Evolutionary conservation across 1,140 invertebrate species (phyloP).

Genomic region (Zaprionus davidi): DNA sequence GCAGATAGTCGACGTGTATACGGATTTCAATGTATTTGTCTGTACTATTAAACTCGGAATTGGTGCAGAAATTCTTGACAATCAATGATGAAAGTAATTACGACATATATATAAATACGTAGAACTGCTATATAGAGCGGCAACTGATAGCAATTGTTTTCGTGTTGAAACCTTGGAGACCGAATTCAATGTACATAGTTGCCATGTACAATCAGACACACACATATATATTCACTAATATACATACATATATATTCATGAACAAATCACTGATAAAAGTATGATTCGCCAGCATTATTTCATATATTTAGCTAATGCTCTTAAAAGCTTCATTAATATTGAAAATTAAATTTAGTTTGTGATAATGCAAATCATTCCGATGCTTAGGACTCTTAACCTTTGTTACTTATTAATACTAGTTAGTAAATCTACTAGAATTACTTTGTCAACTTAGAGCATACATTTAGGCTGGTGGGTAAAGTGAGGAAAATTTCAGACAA

Average conservation of each 20-base stretch:
- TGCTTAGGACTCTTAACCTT: background rate
- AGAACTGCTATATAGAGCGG: conserved; percentile 11
- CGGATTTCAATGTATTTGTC: background rate
- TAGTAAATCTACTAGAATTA: background rate
- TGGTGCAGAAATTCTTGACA: conserved; percentile 72
- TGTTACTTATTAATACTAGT: background rate
- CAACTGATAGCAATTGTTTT: conserved; percentile 50
- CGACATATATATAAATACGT: conserved; percentile 49
- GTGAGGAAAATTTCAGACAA: background rate
- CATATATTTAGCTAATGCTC: background rate
- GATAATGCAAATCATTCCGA: conserved; percentile 9
- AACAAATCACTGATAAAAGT: conserved; percentile 15
- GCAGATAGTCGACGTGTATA: conserved; percentile 46
- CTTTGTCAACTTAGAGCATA: background rate
- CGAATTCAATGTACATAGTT: conserved; percentile 11
- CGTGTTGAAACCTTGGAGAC: conserved; percentile 50
- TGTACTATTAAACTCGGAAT: conserved; percentile 58
- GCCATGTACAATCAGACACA: conserved; percentile 31
- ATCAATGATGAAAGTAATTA: conserved; percentile 71
- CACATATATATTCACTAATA: background rate
- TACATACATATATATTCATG: conserved; percentile 3
- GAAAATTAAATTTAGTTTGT: background rate
- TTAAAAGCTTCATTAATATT: conserved; percentile 1
- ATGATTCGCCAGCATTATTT: background rate
- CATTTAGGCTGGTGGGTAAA: background rate